A percentile compares a stretch with the other conserved stretches of the same genome.
These are phyloP conservation scores for Ictalurus furcatus DNA, from an alignment of 2,113 vertebrate genomes.

Conservation along the genomic window DNA sequence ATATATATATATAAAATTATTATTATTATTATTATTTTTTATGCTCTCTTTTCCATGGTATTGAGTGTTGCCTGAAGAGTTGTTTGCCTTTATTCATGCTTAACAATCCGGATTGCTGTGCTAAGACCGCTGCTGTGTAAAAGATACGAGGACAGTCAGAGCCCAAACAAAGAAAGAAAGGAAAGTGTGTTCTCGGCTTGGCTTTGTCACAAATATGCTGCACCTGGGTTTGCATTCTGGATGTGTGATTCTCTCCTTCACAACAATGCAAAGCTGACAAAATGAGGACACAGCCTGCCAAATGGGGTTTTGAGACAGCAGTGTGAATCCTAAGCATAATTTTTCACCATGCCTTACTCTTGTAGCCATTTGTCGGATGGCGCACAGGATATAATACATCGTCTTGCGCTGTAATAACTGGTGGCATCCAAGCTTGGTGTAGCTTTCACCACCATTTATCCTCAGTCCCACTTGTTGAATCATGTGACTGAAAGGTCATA, in stretches of 20 bases:
- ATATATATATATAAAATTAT: too few species aligned
- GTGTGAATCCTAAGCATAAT: neutral
- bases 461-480: neutral
- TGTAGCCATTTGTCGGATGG: neutral
- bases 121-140: conserved; percentile 25
- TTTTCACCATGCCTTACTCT: conserved; percentile 5
- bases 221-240: conserved; percentile 15
- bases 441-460: neutral
- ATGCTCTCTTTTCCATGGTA: neutral
- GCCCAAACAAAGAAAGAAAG: neutral
- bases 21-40: too few species aligned
- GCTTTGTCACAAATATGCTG: conserved; percentile 22
- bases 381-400: neutral
- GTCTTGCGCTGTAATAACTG: neutral
- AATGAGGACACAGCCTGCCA: conserved; percentile 5
- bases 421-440: neutral
- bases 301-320: neutral
- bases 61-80: conserved; percentile 18
- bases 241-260: conserved; percentile 12
- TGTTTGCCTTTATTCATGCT: conserved; percentile 31
- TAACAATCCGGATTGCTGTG: conserved; percentile 31
- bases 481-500: conserved; percentile 18
- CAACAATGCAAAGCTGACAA: conserved; percentile 9
- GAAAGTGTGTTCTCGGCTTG: neutral
- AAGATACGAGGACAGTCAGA: conserved; percentile 14